Evolutionary conservation across 2,888 invertebrate genomes (phyloP).

Genomic region (Poecilobothrus nobilitatus): DNA sequence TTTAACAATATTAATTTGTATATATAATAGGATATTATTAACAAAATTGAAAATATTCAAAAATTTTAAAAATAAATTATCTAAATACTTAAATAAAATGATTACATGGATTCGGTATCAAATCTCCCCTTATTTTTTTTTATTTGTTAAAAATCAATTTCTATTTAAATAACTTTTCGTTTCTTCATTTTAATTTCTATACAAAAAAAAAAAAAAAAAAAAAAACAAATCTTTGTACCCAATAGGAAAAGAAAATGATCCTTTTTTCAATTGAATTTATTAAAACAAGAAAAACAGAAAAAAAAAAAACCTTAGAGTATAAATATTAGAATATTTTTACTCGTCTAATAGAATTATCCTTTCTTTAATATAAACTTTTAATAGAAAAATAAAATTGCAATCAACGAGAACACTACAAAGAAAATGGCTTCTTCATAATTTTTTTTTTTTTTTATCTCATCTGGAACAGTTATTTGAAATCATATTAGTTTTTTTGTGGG

Average conservation of each 20-base stretch:
- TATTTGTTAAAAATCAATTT: neutral
- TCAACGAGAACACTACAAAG: too few relatives aligned
- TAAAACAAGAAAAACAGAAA: neutral
- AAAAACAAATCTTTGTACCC: neutral
- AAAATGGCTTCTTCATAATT: too few relatives aligned
- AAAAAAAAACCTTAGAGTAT: neutral
- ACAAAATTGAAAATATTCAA: too few relatives aligned
- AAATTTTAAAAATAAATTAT: too few relatives aligned
- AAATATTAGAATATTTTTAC: neutral
- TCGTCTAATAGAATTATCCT: neutral
- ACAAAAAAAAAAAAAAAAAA: neutral
- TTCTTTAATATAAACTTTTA: neutral
- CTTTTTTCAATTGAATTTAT: neutral
- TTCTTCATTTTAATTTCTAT: neutral
- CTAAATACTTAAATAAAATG: too few relatives aligned
- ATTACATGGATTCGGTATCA: too few relatives aligned
- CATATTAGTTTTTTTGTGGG: neutral
- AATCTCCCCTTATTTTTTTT: neutral
- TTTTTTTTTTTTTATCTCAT: neutral
- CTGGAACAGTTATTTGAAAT: neutral
- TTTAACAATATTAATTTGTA: too few relatives aligned
- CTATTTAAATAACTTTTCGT: neutral
- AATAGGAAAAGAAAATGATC: neutral
- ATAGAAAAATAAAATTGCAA: too few relatives aligned
- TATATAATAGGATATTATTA: too few relatives aligned